Evolutionary conservation across 2,113 vertebrate genomes (phyloP), one percentile per base, ranked within the genome.

Genomic region (Gorsachius goisagi): DNA sequence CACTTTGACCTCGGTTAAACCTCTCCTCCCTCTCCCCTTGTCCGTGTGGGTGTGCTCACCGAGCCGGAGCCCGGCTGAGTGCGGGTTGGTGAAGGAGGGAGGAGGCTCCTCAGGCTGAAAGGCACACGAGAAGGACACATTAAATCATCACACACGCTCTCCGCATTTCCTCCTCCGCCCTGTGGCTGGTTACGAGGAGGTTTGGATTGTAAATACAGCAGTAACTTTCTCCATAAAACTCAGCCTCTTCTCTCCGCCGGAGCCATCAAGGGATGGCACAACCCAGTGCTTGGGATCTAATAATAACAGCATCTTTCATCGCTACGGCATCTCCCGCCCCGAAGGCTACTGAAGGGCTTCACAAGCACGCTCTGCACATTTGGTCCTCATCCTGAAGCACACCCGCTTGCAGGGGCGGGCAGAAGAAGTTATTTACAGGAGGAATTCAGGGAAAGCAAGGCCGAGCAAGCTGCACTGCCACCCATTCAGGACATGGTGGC

Each of bases 171-270:
- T 96, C 52, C 89, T 94, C 90, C 71, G 50, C 88, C 93, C 93
- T 94, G 95, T 32, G 32, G 96, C 95, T 93, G 90, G 86, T 87
- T 93, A 97, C 16, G 8, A 95, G 97, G 69, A 95, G 89, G 86
- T 95, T 91, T 96, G 95, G 90, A 95, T 87, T 95, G 96, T 97
- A 97, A 97, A 97, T 95, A 94, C 92, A 85, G 97, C 96, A 95
- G 94, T 96, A 97, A 97, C 95, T 97, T 97, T 93, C 90, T 95
- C 90, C 86, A 95, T 97, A 97, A 97, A 97, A 97, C 77, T 94
- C 95, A 95, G 86, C 90, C 77, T 94, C 84, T 92, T 93, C 32
- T 91, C 85, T 86, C 72, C 0, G 15, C 86, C 3, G 12, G 35
- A 93, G 92, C 93, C 89, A 92, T 90, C 94, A 94, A 94, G 73